Evolutionary conservation across 2,113 vertebrate genomes (phyloP), one percentile per base, ranked within the genome.

Genomic region (Caloenas nicobarica): DNA sequence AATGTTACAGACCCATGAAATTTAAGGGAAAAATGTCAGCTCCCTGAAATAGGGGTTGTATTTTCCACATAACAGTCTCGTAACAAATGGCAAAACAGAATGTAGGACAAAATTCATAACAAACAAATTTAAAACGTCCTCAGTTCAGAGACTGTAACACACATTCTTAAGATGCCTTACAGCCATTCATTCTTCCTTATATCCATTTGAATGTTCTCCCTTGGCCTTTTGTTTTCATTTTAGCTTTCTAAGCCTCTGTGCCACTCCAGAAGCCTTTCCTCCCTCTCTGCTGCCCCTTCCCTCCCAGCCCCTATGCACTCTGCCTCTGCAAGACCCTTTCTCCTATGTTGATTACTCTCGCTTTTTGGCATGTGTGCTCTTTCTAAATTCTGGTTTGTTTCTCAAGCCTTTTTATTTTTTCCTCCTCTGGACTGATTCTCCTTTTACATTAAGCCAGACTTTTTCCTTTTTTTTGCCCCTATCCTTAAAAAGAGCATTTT

Each of bases 191-290:
- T 76, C 93, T 56, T 79, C 72, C 91, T 95, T 86, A 86, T 72
- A 97, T 95, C 86, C 94, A 93, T 93, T 40, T 97, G 72, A 95
- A 91, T 95, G 85, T 92, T 60, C 77, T 62, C 87, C 83, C 54
- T 95, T 64, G 73, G 88, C 83, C 93, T 96, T 95, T 97, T 95
- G 88, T 94, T 96, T 95, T 54, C 83, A 57, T 79, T 95, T 93
- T 77, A 89, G 91, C 94, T 96, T 95, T 95, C 79, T 40, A 81
- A 90, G 81, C 53, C 68, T n/a, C 86, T 50, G 44, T 77, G 90
- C 79, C 69, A 33, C 31, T 95, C 78, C 89, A 81, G 66, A 74
- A 78, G 61, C 79, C 12, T 53, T 73, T 31, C 21, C 50, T 50
- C 57, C 42, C 68, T 44, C 57, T 56, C 57, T 6, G 3, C 51